A percentile compares a stretch with the other conserved stretches of the same genome.
Evolutionary conservation across 2,797 vertebrate species (phyloP).

Genomic region (Oreochromis mossambicus): DNA sequence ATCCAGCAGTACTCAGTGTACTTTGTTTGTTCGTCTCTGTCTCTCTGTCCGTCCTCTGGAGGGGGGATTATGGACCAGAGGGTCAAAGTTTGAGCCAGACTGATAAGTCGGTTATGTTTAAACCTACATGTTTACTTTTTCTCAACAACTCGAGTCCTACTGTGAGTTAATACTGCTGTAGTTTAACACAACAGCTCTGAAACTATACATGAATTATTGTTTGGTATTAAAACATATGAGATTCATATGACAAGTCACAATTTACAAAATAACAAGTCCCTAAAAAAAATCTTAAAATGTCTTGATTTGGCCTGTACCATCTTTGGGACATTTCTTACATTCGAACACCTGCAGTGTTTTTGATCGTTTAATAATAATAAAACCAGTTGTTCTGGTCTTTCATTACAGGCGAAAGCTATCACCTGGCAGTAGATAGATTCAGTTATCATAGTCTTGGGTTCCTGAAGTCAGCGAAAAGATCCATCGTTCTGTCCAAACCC

Average conservation of each 20-base stretch:
- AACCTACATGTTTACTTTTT: background rate
- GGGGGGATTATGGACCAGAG: constrained; percentile 22
- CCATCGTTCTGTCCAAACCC: background rate
- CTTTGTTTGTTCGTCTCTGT: background rate
- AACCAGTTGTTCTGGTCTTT: background rate
- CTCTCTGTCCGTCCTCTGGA: background rate
- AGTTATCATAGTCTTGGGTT: background rate
- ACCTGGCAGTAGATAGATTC: background rate
- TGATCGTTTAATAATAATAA: background rate
- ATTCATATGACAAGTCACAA: background rate
- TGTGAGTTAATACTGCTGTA: background rate
- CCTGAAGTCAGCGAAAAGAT: background rate
- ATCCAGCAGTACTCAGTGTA: background rate
- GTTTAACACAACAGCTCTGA: background rate
- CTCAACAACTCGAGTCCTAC: background rate
- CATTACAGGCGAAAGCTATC: background rate
- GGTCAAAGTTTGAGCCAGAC: constrained; percentile 47
- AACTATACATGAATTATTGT: background rate
- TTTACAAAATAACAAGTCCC: background rate
- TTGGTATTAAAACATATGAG: background rate
- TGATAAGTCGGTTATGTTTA: constrained; percentile 5
- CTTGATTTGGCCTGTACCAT: too few species aligned
- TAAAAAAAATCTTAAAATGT: background rate
- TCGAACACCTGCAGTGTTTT: background rate
- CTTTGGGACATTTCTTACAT: background rate